Percentiles rank a stretch among this genome's conserved stretches.
Conservation (phyloP, 2,797 vertebrate genomes). For the Etheostoma nigrum region DNA sequence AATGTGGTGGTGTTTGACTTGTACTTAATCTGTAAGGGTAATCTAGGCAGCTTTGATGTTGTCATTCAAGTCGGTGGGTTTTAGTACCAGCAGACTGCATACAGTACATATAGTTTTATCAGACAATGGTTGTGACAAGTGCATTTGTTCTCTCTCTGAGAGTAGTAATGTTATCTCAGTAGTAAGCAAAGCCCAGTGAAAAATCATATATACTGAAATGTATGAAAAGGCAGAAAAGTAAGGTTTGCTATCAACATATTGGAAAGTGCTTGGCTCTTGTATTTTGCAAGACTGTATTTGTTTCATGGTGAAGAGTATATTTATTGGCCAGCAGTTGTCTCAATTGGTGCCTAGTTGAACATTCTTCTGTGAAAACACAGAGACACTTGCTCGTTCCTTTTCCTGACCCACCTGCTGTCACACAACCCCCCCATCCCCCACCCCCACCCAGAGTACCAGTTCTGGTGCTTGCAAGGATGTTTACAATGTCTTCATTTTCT, state of each 20-base stretch:
- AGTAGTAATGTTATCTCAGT: constrained; percentile 83
- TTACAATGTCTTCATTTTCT: constrained; percentile 88
- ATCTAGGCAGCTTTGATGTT: constrained; percentile 84
- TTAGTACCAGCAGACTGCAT: constrained; percentile 83
- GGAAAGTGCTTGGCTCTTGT: constrained; percentile 85
- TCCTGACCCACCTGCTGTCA: constrained; percentile 67
- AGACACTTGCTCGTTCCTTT: constrained; percentile 74
- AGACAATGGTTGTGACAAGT: constrained; percentile 85
- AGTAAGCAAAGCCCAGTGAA: constrained; percentile 82
- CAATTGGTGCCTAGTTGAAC: constrained; percentile 85
- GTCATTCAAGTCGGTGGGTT: constrained; percentile 81
- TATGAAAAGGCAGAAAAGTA: constrained; percentile 83
- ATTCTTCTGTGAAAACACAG: constrained; percentile 80
- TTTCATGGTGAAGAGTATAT: constrained; percentile 85
- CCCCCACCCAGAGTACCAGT: constrained; percentile 67
- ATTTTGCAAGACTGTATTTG: constrained; percentile 84
- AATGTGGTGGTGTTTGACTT: constrained; percentile 82
- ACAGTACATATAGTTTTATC: constrained; percentile 81
- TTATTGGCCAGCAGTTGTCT: constrained; percentile 86
- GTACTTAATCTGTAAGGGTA: constrained; percentile 81
- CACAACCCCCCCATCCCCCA: constrained; percentile 38
- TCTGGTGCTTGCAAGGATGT: constrained; percentile 88
- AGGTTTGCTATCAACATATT: constrained; percentile 83
- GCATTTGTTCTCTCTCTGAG: constrained; percentile 83
- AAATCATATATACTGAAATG: constrained; percentile 82